Percentiles rank a stretch among this genome's conserved stretches.
Evolutionary conservation across 1,140 invertebrate species (phyloP).

Genomic region (Drosophila orosa): DNA sequence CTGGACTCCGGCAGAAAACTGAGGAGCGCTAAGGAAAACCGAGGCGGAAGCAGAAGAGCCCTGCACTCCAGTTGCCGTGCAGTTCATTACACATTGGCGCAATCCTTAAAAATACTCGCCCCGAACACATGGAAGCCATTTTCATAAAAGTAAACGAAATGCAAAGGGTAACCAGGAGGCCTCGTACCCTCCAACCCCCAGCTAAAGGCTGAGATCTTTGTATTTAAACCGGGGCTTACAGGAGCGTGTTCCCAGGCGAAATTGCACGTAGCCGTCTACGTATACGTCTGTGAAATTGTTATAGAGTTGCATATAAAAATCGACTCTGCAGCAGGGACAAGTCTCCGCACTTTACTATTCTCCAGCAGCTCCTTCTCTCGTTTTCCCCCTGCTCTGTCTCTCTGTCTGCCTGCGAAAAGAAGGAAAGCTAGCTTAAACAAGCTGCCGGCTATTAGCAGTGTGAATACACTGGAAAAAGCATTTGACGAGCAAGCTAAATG

Average conservation of each 20-base stretch:
- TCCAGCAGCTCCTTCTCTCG: not conserved
- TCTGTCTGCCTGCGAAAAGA: constrained; percentile 39
- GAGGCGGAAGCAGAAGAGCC: not conserved
- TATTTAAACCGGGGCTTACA: constrained; percentile 60
- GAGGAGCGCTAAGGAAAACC: constrained; percentile 2
- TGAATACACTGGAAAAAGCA: constrained; percentile 40
- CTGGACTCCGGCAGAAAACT: not conserved
- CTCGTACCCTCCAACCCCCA: not conserved
- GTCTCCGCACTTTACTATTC: constrained; percentile 28
- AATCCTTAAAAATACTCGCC: constrained; percentile 59
- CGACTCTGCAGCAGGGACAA: constrained; percentile 59
- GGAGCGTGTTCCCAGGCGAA: constrained; percentile 43
- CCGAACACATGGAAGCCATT: constrained; percentile 53
- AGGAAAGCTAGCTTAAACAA: constrained; percentile 59
- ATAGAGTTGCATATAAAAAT: constrained; percentile 75
- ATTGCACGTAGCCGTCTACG: constrained; percentile 69
- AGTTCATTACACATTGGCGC: constrained; percentile 68
- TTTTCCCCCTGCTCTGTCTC: constrained; percentile 28
- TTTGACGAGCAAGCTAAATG: not conserved
- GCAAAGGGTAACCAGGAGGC: constrained; percentile 16
- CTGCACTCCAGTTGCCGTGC: constrained; percentile 41
- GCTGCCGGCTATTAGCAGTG: constrained; percentile 71
- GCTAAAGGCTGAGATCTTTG: constrained; percentile 55
- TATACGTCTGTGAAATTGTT: constrained; percentile 58
- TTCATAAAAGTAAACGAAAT: constrained; percentile 79